Percentiles rank a stretch among this genome's conserved stretches.
Conservation (phyloP, 2,888 invertebrate species). For the Eucriotettix oculatus region DNA sequence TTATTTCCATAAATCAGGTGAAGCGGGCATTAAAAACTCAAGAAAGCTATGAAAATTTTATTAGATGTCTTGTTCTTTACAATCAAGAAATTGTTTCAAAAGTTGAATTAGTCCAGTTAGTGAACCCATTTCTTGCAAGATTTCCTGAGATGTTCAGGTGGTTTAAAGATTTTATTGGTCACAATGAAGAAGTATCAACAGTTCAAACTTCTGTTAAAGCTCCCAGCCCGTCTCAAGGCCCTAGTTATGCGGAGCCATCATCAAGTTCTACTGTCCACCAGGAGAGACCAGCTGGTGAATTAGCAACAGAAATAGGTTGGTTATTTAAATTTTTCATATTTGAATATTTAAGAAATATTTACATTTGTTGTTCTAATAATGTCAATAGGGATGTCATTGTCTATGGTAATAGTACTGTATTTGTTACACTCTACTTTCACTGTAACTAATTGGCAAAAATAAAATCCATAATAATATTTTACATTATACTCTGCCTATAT, state of each 20-base stretch:
- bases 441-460: too few relatives aligned
- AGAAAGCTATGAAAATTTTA: constrained; percentile 88
- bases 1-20: constrained; percentile 29
- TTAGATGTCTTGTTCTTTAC: constrained; percentile 80
- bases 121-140: constrained; percentile 74
- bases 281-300: constrained; percentile 68
- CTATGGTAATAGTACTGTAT: too few relatives aligned
- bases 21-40: constrained; percentile 68
- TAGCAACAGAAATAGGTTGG: constrained; percentile 72
- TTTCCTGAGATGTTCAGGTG: constrained; percentile 82
- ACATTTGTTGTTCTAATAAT: too few relatives aligned
- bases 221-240: background rate
- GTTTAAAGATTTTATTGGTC: constrained; percentile 85
- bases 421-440: too few relatives aligned
- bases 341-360: too few relatives aligned
- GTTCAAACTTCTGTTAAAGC: background rate
- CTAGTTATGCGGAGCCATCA: constrained; percentile 22
- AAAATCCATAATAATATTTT: too few relatives aligned
- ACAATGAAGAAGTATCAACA: constrained; percentile 18
- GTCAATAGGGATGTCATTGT: too few relatives aligned
- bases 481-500: too few relatives aligned
- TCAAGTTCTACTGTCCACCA: constrained; percentile 44
- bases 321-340: too few relatives aligned
- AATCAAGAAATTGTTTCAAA: constrained; percentile 89
- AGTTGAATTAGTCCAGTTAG: constrained; percentile 70